Evolutionary conservation across 2,888 invertebrate genomes (phyloP), one percentile per base, ranked within the genome.

Genomic region (Coleophora flavipennella): DNA sequence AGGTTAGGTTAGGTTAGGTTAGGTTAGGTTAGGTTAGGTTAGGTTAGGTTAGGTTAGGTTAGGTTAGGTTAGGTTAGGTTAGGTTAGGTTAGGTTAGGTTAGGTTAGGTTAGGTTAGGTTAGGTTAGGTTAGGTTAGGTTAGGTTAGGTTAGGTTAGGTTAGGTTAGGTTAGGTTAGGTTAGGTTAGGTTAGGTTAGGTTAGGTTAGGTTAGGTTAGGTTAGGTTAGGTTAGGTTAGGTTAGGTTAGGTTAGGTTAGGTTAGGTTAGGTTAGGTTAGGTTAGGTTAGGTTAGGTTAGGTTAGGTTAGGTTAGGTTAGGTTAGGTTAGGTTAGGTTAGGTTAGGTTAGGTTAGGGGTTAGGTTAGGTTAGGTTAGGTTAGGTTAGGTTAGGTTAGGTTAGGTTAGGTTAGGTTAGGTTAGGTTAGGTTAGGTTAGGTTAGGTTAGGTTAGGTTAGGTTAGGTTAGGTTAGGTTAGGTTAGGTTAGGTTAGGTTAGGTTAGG

Each of bases 261-360:
- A 43, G 41, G 43, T 46, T 43, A 44, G 44, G 44, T 47, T 47
- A 45, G 44, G 47, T 43, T 41, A 38, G 44, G 44, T 41, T 45
- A 43, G n/a, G n/a, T n/a, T n/a, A n/a, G n/a, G n/a, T n/a, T n/a
- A n/a, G n/a, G n/a, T n/a, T n/a, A n/a, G n/a, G n/a, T n/a, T n/a
- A n/a, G n/a, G n/a, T n/a, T n/a, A n/a, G n/a, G n/a, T n/a, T n/a
- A n/a, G n/a, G n/a, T n/a, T n/a, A n/a, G n/a, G n/a, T n/a, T n/a
- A n/a, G n/a, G n/a, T n/a, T n/a, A n/a, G n/a, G n/a, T n/a, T n/a
- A n/a, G 36, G n/a, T n/a, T n/a, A n/a, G n/a, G n/a, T n/a, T n/a
- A n/a, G n/a, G n/a, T n/a, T n/a, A n/a, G n/a, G n/a, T n/a, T n/a
- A n/a, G n/a, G n/a, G n/a, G n/a, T n/a, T n/a, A n/a, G n/a, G n/a